Conservation (phyloP, 2,113 vertebrate genomes). For the Antennarius striatus region DNA sequence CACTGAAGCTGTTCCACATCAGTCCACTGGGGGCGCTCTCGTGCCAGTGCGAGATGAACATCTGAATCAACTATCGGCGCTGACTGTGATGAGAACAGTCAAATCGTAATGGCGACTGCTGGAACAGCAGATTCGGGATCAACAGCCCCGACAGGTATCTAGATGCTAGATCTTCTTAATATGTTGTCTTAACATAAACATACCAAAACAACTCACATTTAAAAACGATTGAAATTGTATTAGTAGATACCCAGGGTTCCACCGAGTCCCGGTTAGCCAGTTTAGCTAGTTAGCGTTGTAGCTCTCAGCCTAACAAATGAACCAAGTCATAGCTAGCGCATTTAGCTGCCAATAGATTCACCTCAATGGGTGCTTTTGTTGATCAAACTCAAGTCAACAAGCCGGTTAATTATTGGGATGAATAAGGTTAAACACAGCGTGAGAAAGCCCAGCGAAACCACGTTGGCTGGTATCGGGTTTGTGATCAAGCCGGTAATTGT, state of each 20-base stretch:
- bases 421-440: too few species aligned
- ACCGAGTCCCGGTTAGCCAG: constrained; percentile 41
- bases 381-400: background rate
- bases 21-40: constrained; percentile 46
- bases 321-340: constrained; percentile 10
- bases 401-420: background rate
- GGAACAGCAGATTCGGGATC: constrained; percentile 77
- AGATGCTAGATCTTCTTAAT: accelerated
- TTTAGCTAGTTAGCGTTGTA: constrained; percentile 60
- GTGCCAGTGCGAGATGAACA: constrained; percentile 23
- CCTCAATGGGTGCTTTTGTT: background rate
- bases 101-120: constrained; percentile 82
- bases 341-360: constrained; percentile 18
- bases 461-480: constrained; percentile 12
- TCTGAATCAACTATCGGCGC: constrained; percentile 37
- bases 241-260: background rate
- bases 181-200: background rate
- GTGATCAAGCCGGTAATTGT: constrained; percentile 28
- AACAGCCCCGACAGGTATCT: constrained; percentile 77
- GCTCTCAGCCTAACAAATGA: constrained; percentile 43
- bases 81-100: constrained; percentile 54
- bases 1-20: background rate
- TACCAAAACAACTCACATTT: background rate
- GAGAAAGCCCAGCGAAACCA: constrained; percentile 1
- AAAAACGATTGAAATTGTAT: background rate